Evolutionary conservation across 2,113 vertebrate genomes (phyloP).

Genomic region (Oreocharis arfaki): DNA sequence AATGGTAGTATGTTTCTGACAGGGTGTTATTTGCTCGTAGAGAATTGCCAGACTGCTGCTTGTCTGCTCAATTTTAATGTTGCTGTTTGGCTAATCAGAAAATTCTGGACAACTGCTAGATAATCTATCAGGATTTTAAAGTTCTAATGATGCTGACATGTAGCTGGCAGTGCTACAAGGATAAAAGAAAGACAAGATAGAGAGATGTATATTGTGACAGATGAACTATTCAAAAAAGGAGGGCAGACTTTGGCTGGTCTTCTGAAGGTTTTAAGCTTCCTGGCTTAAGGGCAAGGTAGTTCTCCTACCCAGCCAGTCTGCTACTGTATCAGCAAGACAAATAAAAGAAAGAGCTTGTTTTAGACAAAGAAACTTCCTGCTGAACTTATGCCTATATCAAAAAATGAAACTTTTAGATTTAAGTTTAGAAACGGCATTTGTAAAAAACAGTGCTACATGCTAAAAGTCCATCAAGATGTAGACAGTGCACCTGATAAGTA

Average conservation of each 20-base stretch:
- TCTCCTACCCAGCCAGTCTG: neutral
- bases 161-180: neutral
- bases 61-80: neutral
- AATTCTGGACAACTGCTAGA: neutral
- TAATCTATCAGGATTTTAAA: neutral
- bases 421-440: neutral
- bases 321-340: neutral
- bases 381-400: neutral
- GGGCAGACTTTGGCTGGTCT: accelerated
- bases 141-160: neutral
- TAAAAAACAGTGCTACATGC: neutral
- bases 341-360: neutral
- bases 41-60: neutral
- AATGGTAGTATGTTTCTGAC: neutral
- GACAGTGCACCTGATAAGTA: neutral
- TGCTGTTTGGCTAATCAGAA: neutral
- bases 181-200: neutral
- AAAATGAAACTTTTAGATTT: neutral
- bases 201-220: neutral
- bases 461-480: neutral
- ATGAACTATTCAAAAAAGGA: neutral
- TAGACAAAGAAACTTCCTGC: neutral
- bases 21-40: neutral
- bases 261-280: neutral
- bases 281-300: neutral